Percentiles rank a stretch among this genome's conserved stretches.
phyloP scores from a whole-genome alignment of 2,888 invertebrate genomes.

The Trissolcus brochymenae region DNA sequence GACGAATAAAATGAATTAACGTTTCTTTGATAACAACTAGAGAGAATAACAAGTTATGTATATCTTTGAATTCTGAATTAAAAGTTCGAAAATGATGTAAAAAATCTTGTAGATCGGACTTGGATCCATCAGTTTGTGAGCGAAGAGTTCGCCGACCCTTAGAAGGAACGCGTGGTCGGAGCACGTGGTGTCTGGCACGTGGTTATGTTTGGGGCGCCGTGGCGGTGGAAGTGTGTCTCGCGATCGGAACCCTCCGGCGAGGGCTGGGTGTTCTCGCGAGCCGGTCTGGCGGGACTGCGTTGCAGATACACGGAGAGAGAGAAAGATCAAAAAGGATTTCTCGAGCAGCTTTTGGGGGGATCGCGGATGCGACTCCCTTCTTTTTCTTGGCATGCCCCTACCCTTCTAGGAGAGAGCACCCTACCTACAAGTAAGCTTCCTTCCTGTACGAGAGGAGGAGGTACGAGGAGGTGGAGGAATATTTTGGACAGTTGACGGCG shows the following conservation, averaged over 20 bases:
- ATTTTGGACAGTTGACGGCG: slow-evolving; percentile 25
- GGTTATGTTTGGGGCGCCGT: slow-evolving; percentile 3
- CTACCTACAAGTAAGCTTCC: slow-evolving; percentile 60
- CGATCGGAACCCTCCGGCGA: slow-evolving; percentile 16
- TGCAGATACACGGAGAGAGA: not conserved
- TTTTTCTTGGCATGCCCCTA: slow-evolving; percentile 56
- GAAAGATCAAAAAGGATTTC: slow-evolving; percentile 30
- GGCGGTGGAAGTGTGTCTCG: slow-evolving; percentile 12
- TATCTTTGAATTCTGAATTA: too few species aligned
- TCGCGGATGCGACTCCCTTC: slow-evolving; percentile 56
- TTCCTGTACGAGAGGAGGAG: slow-evolving; percentile 32
- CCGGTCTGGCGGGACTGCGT: not conserved
- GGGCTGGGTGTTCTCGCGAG: slow-evolving; percentile 16
- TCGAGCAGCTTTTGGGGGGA: slow-evolving; percentile 54
- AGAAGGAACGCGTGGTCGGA: not conserved
- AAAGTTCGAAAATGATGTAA: too few species aligned
- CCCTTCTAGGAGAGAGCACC: slow-evolving; percentile 52
- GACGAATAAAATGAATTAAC: too few species aligned
- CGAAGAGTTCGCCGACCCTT: slow-evolving; percentile 24
- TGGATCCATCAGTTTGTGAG: too few species aligned
- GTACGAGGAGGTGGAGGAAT: slow-evolving; percentile 44
- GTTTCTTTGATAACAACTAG: too few species aligned
- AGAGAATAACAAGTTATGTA: too few species aligned
- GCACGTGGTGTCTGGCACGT: slow-evolving; percentile 33
- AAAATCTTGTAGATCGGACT: too few species aligned